Conservation (phyloP, 1,140 invertebrate species). For the Trachymyrmex septentrionalis region DNA sequence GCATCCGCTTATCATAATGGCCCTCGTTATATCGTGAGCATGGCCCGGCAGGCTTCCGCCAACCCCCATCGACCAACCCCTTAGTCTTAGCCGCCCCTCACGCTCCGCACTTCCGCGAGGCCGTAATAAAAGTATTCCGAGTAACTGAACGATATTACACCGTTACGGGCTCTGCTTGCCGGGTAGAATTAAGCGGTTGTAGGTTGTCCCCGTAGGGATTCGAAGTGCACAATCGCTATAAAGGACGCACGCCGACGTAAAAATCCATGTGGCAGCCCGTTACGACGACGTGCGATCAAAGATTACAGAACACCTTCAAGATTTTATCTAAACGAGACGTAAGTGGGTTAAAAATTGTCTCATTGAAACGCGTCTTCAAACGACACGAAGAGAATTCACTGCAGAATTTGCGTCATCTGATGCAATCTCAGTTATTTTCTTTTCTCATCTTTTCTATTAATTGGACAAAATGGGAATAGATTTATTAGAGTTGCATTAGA, state of each 20-base stretch:
- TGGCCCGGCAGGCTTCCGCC: constrained; percentile 67
- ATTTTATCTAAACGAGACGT: background rate
- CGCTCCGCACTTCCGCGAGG: constrained; percentile 19
- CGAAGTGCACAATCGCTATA: constrained; percentile 32
- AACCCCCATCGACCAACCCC: constrained; percentile 59
- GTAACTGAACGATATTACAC: constrained; percentile 83
- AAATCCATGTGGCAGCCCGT: constrained; percentile 36
- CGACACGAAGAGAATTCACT: background rate
- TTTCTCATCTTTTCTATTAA: background rate
- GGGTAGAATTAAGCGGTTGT: constrained; percentile 67
- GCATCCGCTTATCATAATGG: constrained; percentile 86
- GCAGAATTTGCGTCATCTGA: background rate
- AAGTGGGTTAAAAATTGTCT: constrained; percentile 8
- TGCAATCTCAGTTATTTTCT: background rate
- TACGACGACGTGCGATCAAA: background rate
- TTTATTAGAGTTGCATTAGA: background rate
- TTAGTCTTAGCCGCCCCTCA: constrained; percentile 33
- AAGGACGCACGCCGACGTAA: constrained; percentile 18
- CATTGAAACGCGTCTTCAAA: no score
- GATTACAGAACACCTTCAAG: constrained; percentile 3
- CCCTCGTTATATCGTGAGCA: constrained; percentile 81
- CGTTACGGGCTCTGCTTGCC: constrained; percentile 71
- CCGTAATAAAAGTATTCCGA: constrained; percentile 83
- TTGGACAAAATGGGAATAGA: background rate
- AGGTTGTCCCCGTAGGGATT: constrained; percentile 38